These are phyloP conservation scores for Tupiocoris notatus DNA, from an alignment of 2,888 invertebrate genomes.

Conservation along the genomic window DNA sequence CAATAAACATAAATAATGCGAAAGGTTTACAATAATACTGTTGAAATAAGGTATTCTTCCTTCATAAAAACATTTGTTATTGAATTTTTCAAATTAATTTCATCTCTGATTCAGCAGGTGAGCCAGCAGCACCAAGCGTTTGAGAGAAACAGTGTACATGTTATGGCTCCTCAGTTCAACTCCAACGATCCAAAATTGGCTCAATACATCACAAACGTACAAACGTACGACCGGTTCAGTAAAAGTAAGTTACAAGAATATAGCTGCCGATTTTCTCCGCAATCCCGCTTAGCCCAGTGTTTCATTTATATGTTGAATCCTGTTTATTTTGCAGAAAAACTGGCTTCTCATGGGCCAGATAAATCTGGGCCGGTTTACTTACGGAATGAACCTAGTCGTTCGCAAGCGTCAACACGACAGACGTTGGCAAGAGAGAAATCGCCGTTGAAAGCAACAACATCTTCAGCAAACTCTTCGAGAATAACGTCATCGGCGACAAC, in stretches of 20 bases:
- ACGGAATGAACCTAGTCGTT: neutral
- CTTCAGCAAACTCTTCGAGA: neutral
- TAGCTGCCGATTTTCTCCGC: neutral
- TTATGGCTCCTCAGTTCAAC: neutral
- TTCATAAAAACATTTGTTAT: too few relatives aligned
- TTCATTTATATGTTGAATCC: neutral
- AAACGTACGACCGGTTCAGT: slow-evolving; percentile 28
- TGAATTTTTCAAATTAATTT: too few relatives aligned
- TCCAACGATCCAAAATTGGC: slow-evolving; percentile 1
- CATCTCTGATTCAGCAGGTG: too few relatives aligned
- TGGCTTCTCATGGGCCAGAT: slow-evolving; percentile 15
- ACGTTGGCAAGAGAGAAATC: neutral
- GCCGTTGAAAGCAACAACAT: neutral
- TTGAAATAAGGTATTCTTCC: too few relatives aligned
- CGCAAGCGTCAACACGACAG: slow-evolving; percentile 8
- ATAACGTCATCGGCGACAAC: neutral
- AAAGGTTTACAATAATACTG: too few relatives aligned
- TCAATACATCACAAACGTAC: neutral
- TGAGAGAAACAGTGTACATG: neutral
- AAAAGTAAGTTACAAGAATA: slow-evolving; percentile 22
- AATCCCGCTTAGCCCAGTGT: neutral
- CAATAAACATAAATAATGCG: too few relatives aligned
- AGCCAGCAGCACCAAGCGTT: neutral
- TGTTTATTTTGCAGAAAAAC: slow-evolving; percentile 11
- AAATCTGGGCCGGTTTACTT: neutral